Evolutionary conservation across 2,888 invertebrate genomes (phyloP).

Genomic region (Cephus spinipes): DNA sequence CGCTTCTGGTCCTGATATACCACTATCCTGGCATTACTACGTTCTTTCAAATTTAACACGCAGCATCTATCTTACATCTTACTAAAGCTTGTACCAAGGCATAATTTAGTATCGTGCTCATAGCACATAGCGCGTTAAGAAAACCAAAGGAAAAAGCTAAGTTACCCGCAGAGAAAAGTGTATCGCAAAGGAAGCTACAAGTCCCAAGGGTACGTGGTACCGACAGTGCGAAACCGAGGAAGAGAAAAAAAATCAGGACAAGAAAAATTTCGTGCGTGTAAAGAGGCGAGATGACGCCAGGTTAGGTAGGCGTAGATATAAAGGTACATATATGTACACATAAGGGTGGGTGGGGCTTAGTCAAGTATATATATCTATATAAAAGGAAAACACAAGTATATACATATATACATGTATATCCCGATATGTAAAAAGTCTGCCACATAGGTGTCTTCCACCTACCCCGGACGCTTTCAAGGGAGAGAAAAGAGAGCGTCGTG

Average conservation of each 20-base stretch:
- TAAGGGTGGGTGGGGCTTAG: conserved; percentile 35
- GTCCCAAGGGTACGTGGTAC: background rate
- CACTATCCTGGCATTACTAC: background rate
- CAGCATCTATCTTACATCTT: background rate
- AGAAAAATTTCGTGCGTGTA: conserved; percentile 41
- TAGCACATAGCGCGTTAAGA: background rate
- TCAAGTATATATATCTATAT: conserved; percentile 32
- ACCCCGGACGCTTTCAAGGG: conserved; percentile 55
- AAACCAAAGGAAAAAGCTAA: background rate
- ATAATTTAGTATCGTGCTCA: background rate
- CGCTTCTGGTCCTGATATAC: background rate
- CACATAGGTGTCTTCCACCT: conserved; percentile 41
- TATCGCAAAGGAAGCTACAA: background rate
- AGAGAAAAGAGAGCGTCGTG: conserved; percentile 49
- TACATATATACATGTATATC: background rate
- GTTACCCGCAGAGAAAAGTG: background rate
- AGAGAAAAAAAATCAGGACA: conserved; percentile 18
- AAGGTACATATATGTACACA: background rate
- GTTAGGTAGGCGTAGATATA: conserved; percentile 2
- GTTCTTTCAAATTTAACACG: background rate
- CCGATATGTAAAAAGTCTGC: conserved; percentile 32
- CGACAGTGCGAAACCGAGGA: conserved; percentile 21
- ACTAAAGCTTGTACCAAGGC: background rate
- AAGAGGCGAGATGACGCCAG: conserved; percentile 43
- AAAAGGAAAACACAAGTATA: background rate